These are phyloP conservation scores for Holacanthus passer DNA, from an alignment of 2,113 vertebrate genomes.

Conservation along the genomic window DNA sequence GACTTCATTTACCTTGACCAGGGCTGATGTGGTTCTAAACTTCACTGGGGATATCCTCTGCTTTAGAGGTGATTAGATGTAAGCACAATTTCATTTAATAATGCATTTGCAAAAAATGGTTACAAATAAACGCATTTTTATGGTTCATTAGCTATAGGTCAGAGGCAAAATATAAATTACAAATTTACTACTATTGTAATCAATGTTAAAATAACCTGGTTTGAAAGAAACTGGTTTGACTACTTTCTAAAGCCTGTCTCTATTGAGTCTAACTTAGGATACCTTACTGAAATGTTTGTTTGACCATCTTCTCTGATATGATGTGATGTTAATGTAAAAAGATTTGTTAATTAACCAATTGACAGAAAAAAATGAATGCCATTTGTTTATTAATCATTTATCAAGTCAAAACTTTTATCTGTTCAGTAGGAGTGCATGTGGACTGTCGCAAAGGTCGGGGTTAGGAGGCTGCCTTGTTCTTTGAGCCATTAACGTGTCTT, in stretches of 20 bases:
- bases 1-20: no score
- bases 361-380: not conserved
- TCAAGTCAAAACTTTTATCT: not conserved
- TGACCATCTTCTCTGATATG: not conserved
- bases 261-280: not conserved
- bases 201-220: not conserved
- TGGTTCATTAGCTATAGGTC: not conserved
- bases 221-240: not conserved
- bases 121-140: no score
- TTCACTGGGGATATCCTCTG: no score
- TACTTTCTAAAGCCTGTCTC: not conserved
- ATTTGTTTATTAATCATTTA: not conserved
- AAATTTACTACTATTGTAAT: not conserved
- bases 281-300: not conserved
- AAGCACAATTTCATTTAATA: no score
- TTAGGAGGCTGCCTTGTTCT: conserved; percentile 9
- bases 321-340: not conserved
- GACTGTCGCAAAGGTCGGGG: not conserved
- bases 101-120: no score
- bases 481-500: conserved; percentile 55
- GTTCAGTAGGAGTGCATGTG: not conserved
- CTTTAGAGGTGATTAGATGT: no score
- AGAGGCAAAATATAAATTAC: not conserved
- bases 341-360: not conserved
- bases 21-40: no score